phyloP scores from a whole-genome alignment of 2,113 vertebrate species.

The Raja brachyura region DNA sequence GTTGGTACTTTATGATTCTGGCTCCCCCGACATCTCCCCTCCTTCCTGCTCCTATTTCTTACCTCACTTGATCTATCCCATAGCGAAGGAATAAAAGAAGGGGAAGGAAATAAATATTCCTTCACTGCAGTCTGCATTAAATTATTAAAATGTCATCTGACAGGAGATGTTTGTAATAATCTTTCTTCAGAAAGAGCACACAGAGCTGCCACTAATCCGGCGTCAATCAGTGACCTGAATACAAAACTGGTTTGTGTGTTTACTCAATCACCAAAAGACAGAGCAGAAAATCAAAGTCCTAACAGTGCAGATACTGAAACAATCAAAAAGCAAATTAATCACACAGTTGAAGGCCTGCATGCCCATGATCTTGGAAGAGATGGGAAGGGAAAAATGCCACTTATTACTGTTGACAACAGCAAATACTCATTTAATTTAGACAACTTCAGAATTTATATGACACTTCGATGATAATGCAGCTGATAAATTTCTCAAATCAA shows the following conservation, averaged over 20 bases:
- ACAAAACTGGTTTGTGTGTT: slow-evolving; percentile 49
- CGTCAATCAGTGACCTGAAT: slow-evolving; percentile 54
- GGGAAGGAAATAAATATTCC: slow-evolving; percentile 33
- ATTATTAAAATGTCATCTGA: slow-evolving; percentile 55
- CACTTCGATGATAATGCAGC: not conserved
- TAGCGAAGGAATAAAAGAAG: not conserved
- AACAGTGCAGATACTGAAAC: slow-evolving; percentile 54
- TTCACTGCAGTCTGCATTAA: slow-evolving; percentile 48
- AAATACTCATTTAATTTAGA: slow-evolving; percentile 31
- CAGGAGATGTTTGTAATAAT: slow-evolving; percentile 50
- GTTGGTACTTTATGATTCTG: not conserved
- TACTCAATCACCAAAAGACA: slow-evolving; percentile 39
- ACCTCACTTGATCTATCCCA: too few species aligned
- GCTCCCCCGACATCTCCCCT: not conserved
- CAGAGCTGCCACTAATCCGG: slow-evolving; percentile 54
- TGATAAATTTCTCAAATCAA: slow-evolving; percentile 31
- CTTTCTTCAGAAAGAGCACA: slow-evolving; percentile 49
- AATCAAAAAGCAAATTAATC: slow-evolving; percentile 66
- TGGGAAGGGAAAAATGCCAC: slow-evolving; percentile 51
- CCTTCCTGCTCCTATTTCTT: too few species aligned
- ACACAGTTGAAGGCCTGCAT: slow-evolving; percentile 51
- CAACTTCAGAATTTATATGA: slow-evolving; percentile 26
- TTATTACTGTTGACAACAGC: slow-evolving; percentile 32
- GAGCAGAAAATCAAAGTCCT: slow-evolving; percentile 48
- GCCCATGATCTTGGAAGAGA: slow-evolving; percentile 41